These are phyloP conservation scores for Sebastes schlegelii DNA, from an alignment of 2,113 vertebrate genomes.

Conservation along the genomic window DNA sequence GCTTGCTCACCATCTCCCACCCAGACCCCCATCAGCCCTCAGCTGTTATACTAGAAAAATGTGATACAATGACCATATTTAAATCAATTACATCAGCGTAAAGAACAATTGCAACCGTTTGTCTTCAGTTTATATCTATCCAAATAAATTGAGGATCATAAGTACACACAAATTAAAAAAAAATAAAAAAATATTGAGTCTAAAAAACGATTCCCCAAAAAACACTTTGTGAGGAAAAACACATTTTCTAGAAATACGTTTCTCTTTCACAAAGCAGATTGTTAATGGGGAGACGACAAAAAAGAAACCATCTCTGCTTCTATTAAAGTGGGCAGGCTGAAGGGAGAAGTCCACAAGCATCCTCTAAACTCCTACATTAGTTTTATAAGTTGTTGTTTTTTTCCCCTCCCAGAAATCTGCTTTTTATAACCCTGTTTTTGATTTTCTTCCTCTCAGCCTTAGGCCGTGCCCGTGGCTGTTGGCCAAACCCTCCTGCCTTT, in stretches of 20 bases:
- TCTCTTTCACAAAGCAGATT: neutral
- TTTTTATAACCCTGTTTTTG: constrained; percentile 46
- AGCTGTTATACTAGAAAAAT: no score
- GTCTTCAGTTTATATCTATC: no score
- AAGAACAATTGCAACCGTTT: no score
- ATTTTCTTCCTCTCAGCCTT: constrained; percentile 31
- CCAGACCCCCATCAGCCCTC: no score
- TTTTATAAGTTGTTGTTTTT: neutral
- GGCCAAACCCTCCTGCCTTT: constrained; percentile 23
- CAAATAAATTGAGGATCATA: no score
- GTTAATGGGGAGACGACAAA: neutral
- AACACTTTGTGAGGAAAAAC: neutral
- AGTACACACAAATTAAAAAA: no score
- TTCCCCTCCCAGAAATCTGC: neutral
- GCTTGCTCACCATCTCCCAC: no score
- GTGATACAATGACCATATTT: no score
- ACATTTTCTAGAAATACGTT: neutral
- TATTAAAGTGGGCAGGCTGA: neutral
- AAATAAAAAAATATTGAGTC: neutral
- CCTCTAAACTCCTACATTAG: constrained; percentile 22
- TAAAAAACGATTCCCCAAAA: neutral
- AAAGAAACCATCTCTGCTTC: no score
- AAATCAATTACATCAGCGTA: no score
- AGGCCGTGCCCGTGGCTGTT: constrained; percentile 56
- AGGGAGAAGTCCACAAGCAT: neutral